Base-by-base conservation (phyloP, 2,888 invertebrate species). In the Caenorhabditis angaria region DNA sequence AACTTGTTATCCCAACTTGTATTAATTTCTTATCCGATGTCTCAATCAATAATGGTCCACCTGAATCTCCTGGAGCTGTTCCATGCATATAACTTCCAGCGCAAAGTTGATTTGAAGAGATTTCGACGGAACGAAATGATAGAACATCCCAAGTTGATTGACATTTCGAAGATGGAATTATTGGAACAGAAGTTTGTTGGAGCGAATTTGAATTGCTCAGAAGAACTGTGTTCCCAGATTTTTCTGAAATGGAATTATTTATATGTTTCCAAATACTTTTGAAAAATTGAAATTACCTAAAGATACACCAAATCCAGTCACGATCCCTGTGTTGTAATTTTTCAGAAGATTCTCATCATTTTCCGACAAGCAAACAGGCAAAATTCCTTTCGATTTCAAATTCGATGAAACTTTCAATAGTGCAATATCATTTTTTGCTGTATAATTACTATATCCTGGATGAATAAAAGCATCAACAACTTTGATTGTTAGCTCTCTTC, bases 51-150 rank as follows among this genome's bases (percentile, higher is more conserved):
- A 81, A 61, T 14, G 81, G 81, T 8, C 81, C 81, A 12, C 81
- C 81, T 27, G 76, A 76, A 56, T 81, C 81, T n/a, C 81, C 81
- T 35, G 81, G 76, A 6, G 78, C 76, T n/a, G 81, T 76, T 41
- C 81, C 81, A 58, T 79, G 79, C 50, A 78, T 47, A 47, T 69
- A 72, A 22, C 65, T 56, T 14, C 81, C 81, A 0, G 81, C 81
- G 57, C 81, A 81, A 1, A 81, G 22, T 27, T 81, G 76, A 41
- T 56, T 35, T 10, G 41, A 22, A 0, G 72, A 55, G 2, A 79
- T 60, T 2, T 32, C 32, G 0, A 78, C 70, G 0, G 72, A 56
- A 28, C 77, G 62, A 14, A 74, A 54, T 10, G 78, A 76, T 4
- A 76, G 41, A 8, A 58, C 25, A 32, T 63, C 35, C 78, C 78